phyloP scores from a whole-genome alignment of 2,113 vertebrate genomes.

The Spea multiplicata region DNA sequence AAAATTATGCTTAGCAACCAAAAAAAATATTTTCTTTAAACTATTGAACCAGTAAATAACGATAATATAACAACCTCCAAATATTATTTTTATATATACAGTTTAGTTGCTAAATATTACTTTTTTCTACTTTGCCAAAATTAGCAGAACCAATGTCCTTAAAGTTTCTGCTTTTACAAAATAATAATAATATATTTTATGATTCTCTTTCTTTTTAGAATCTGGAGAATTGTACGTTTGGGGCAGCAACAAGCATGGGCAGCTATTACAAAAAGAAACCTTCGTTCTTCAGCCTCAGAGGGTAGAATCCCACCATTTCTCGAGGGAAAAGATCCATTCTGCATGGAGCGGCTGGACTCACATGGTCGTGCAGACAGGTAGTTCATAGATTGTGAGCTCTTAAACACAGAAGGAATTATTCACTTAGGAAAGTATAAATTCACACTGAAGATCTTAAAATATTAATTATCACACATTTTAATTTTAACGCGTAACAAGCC shows the following conservation, averaged over 20 bases:
- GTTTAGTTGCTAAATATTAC: no score
- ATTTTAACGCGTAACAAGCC: neutral
- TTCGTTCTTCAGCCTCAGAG: constrained; percentile 72
- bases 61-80: no score
- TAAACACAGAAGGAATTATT: neutral
- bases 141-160: no score
- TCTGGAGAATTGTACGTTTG: constrained; percentile 80
- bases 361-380: constrained; percentile 81
- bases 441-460: no score
- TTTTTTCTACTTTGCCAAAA: no score
- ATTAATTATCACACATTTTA: neutral
- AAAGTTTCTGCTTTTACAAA: no score
- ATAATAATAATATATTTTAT: no score
- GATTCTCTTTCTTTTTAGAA: constrained; percentile 25
- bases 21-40: no score
- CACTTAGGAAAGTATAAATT: no score
- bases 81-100: no score
- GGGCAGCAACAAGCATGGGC: constrained; percentile 87
- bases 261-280: constrained; percentile 66
- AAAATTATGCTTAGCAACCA: no score
- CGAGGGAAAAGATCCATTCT: constrained; percentile 67
- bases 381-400: constrained; percentile 2
- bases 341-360: constrained; percentile 94
- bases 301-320: constrained; percentile 66
- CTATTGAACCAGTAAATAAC: no score